Evolutionary conservation across 2,113 vertebrate species (phyloP), one percentile per base, ranked within the genome.

Genomic region (Vireo altiloquus): DNA sequence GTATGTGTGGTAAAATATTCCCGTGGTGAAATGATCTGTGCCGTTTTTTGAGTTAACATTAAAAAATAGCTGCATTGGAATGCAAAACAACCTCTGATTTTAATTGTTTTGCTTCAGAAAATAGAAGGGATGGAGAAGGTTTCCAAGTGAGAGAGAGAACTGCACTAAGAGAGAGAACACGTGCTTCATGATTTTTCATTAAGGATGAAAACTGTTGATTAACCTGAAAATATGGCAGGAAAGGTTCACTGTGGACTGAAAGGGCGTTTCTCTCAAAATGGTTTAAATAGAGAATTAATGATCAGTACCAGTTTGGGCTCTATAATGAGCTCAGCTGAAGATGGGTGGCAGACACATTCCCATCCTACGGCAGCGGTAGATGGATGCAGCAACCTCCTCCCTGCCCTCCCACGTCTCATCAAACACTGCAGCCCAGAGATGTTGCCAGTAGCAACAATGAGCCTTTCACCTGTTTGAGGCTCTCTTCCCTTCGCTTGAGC

Each of bases 361-460:
- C 90, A 61, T 65, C 87, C 85, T 37, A 50, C 76, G 0, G 77
- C 6, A 39, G 74, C 15, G 0, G 56, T 14, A 31, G 68, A 52
- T 70, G 81, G 94, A 80, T 92, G 94, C 42, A 66, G 61, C 61
- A 71, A 24, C 92, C 95, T 84, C 92, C 96, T 83, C 87, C 92
- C 68, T 17, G 77, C 31, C 93, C 61, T 84, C 95, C 96, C 92
- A 95, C 96, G 10, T 4, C 87, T 78, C 39, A 6, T 33, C 81
- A 37, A 40, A 11, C 18, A 0, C 77, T 4, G 79, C 80, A n/a
- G 16, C 15, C 82, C 65, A 22, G 94, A 21, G 84, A 71, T 23
- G 94, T 95, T 96, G 90, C 94, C 81, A 78, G 75, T 65, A 39
- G 95, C 92, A 94, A 92, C 94, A 10, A 68, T 9, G 53, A 82